phyloP scores from a whole-genome alignment of 2,888 invertebrate species.

The Morpho achilles region DNA sequence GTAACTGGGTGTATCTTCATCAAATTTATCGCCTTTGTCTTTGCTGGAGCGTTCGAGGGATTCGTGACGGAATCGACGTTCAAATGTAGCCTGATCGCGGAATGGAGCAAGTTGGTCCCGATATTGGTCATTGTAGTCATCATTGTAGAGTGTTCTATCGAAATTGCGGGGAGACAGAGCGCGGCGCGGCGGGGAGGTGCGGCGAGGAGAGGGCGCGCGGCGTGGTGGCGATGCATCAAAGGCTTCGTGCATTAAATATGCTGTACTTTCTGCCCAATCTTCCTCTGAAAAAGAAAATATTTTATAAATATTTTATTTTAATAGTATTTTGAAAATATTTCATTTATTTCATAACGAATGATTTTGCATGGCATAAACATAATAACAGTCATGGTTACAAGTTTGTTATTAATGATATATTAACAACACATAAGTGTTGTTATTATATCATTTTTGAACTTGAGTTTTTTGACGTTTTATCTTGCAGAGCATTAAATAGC shows the following conservation, averaged over 20 bases:
- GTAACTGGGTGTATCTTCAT: slow-evolving; percentile 56
- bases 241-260: slow-evolving; percentile 81
- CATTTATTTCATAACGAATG: no score
- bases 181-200: slow-evolving; percentile 50
- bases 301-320: no score
- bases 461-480: no score
- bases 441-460: no score
- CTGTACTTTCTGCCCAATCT: slow-evolving; percentile 85
- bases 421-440: no score
- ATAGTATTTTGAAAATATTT: no score
- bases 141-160: slow-evolving; percentile 37
- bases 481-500: no score
- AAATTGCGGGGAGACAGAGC: slow-evolving; percentile 45
- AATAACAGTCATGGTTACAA: no score
- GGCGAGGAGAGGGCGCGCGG: slow-evolving; percentile 38
- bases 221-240: slow-evolving; percentile 69
- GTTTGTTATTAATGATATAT: no score
- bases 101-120: slow-evolving; percentile 63
- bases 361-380: no score
- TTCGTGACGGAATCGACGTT: slow-evolving; percentile 67
- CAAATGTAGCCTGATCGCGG: slow-evolving; percentile 58
- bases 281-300: slow-evolving; percentile 81
- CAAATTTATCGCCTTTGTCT: slow-evolving; percentile 61
- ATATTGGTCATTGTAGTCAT: slow-evolving; percentile 44
- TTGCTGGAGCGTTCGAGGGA: slow-evolving; percentile 57